A percentile compares a stretch with the other conserved stretches of the same genome.
These are phyloP conservation scores for Brachymystax lenok DNA, from an alignment of 2,797 vertebrate genomes.

Conservation along the genomic window DNA sequence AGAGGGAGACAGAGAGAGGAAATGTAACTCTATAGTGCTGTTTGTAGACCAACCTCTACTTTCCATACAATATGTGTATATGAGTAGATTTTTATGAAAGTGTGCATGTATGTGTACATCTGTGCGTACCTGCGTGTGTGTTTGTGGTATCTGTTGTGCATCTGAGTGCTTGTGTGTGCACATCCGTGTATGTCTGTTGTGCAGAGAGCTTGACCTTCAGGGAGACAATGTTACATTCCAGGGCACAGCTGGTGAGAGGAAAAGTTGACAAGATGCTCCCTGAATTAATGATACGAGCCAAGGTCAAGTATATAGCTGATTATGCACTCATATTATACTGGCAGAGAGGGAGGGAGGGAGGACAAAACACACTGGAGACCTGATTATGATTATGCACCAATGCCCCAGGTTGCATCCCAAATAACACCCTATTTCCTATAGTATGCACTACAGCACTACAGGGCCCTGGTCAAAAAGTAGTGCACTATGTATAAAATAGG, in stretches of 20 bases:
- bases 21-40: neutral
- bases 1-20: slow-evolving; percentile 1
- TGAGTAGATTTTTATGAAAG: neutral
- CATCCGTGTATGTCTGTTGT: slow-evolving; percentile 30
- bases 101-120: slow-evolving; percentile 5
- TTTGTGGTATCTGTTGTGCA: neutral
- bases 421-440: neutral
- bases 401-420: neutral
- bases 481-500: too few species aligned
- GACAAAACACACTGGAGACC: slow-evolving; percentile 15
- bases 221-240: slow-evolving; percentile 58
- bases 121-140: neutral
- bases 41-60: neutral
- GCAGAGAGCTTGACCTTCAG: slow-evolving; percentile 64
- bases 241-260: slow-evolving; percentile 67
- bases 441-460: neutral
- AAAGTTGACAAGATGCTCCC: slow-evolving; percentile 65
- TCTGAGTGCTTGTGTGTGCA: slow-evolving; percentile 11
- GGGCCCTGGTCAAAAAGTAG: neutral
- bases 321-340: slow-evolving; percentile 59
- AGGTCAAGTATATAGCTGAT: slow-evolving; percentile 71
- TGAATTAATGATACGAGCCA: slow-evolving; percentile 75
- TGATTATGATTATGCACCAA: slow-evolving; percentile 11
- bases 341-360: slow-evolving; percentile 8
- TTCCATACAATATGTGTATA: neutral